Percentiles rank a stretch among this genome's conserved stretches.
Evolutionary conservation across 2,113 vertebrate species (phyloP).

Genomic region (Zosterops lateralis): DNA sequence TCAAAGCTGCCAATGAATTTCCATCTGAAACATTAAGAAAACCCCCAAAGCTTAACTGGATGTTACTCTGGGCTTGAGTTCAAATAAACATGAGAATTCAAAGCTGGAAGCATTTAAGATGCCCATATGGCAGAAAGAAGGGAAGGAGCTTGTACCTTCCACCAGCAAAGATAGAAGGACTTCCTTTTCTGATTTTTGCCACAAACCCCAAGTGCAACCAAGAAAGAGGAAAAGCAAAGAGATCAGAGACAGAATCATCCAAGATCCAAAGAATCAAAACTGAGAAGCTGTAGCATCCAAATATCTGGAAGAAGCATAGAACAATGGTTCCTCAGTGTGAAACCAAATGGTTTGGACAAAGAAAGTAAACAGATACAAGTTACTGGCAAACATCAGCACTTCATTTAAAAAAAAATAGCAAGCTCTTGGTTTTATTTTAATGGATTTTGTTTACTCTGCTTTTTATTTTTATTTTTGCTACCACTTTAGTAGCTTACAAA

Average conservation of each 20-base stretch:
- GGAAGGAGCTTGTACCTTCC: background rate
- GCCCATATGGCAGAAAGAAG: background rate
- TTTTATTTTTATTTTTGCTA: slow-evolving; percentile 6
- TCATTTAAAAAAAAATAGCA: background rate
- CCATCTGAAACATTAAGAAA: slow-evolving; percentile 7
- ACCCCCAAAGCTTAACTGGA: background rate
- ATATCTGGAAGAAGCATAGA: background rate
- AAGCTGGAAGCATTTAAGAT: slow-evolving; percentile 5
- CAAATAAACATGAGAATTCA: background rate
- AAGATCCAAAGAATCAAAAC: background rate
- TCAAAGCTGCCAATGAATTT: background rate
- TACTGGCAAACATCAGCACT: background rate
- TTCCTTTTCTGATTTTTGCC: background rate
- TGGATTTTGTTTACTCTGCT: background rate
- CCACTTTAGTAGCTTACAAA: background rate
- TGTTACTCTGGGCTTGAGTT: background rate
- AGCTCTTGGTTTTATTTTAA: background rate
- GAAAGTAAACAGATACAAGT: background rate
- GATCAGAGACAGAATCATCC: background rate
- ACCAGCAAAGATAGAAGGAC: background rate
- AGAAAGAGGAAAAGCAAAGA: background rate
- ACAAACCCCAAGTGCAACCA: background rate
- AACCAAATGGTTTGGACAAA: background rate
- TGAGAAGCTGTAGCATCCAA: background rate
- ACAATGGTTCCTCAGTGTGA: background rate